Evolutionary conservation across 2,888 invertebrate species (phyloP), one percentile per base, ranked within the genome.

Genomic region (Hofmannophila pseudospretella): DNA sequence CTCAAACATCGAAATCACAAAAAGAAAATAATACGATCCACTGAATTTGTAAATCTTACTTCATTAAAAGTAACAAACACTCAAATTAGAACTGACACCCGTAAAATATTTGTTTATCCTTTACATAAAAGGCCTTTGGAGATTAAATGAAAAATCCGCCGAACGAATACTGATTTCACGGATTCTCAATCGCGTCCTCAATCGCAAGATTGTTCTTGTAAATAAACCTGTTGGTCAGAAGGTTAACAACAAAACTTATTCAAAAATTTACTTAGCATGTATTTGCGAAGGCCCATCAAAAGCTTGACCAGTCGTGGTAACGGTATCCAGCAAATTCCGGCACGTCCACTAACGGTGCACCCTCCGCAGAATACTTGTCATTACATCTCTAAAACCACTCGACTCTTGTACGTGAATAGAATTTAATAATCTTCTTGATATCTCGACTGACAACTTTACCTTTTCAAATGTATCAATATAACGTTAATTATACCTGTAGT

Each of bases 261-360:
- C 41, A 51, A 56, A 53, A 53, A 52, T 22, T 51, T 51, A 47
- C 40, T 52, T 47, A 49, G 36, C 46, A 41, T 54, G 55, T 55
- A 48, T 44, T 46, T 42, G 39, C 27, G n/a, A 29, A 29, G 26
- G 32, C 19, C 7, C 16, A 35, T 35, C 22, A 35, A 36, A 35
- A 35, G 31, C 31, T 23, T n/a, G 23, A 32, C 46, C 45, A 42
- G 39, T 42, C 41, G 37, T 44, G 5, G 46, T 76, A 76, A 77
- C 77, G 75, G 77, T 66, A 67, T 49, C 53, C 45, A 52, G 48
- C 51, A 54, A 69, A 80, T 80, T 65, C 72, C 73, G 54, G 50
- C 71, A 70, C 78, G 77, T 70, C 61, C 62, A 53, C 49, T 81
- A 82, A 81, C 82, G 82, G 82, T 68, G 53, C 57, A 42, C 32